Conservation (phyloP, 2,888 invertebrate species). For the Chrysolina oricalcia region DNA sequence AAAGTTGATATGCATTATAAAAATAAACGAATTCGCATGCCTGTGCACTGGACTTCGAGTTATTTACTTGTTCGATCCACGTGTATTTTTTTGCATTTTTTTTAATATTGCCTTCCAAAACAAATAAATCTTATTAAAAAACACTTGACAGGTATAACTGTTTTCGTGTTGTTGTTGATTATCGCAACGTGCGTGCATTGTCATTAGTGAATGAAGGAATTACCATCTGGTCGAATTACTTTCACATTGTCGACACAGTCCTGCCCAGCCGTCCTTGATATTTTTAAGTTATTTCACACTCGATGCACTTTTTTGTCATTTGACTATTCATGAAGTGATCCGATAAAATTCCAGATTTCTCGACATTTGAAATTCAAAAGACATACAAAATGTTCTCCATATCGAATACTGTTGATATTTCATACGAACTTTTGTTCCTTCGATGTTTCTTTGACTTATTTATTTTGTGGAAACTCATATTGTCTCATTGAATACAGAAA, state of each 20-base stretch:
- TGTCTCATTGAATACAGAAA: no score
- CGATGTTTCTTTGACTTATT: no score
- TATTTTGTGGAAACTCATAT: no score
- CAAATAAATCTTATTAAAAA: slow-evolving; percentile 6
- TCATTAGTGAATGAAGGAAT: slow-evolving; percentile 1
- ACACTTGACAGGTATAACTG: background rate
- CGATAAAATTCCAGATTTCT: background rate
- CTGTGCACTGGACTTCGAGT: background rate
- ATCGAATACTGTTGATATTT: background rate
- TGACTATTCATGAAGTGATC: slow-evolving; percentile 10
- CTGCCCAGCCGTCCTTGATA: background rate
- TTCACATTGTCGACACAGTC: slow-evolving; percentile 11
- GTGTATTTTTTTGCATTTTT: background rate
- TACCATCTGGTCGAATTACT: background rate
- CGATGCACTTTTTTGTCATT: background rate
- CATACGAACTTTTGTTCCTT: no score
- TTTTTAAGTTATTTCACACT: slow-evolving; percentile 1
- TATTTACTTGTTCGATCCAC: background rate
- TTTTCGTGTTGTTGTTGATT: background rate
- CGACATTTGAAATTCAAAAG: background rate
- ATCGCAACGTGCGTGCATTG: background rate
- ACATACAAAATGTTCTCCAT: background rate
- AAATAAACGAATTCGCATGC: background rate
- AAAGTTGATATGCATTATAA: background rate
- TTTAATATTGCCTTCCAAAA: background rate